phyloP scores from a whole-genome alignment of 2,888 invertebrate species.

The Timema podura region DNA sequence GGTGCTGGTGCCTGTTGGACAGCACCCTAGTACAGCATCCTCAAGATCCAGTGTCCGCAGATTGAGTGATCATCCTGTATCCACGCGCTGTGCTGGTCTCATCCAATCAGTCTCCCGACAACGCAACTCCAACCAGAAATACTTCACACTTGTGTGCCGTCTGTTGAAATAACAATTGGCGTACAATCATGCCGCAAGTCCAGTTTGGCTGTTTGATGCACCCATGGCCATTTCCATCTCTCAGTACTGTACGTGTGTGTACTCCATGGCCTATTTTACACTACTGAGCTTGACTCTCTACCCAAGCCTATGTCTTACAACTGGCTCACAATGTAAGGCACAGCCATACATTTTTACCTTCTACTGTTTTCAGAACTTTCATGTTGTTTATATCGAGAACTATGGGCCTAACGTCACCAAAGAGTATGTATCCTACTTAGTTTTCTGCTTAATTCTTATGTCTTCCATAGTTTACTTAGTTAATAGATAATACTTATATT shows the following conservation, averaged over 20 bases:
- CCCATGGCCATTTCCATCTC: background rate
- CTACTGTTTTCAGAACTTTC: no score
- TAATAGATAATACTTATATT: no score
- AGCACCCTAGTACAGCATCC: background rate
- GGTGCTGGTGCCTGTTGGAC: background rate
- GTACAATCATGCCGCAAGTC: background rate
- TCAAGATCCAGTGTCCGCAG: background rate
- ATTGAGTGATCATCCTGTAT: background rate
- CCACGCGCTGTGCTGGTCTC: background rate
- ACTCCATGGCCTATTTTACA: background rate
- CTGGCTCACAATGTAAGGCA: no score
- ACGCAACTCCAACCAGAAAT: background rate
- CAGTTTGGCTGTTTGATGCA: background rate
- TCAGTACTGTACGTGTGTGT: background rate
- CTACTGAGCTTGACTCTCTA: background rate
- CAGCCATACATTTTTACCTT: no score
- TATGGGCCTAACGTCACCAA: no score
- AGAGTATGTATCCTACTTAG: no score
- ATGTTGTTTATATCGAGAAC: no score
- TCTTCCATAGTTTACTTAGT: no score
- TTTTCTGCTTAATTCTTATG: no score
- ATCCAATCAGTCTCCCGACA: background rate
- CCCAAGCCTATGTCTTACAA: no score
- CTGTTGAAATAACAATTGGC: background rate
- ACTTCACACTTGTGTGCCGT: background rate